Base-by-base conservation (phyloP, 2,797 vertebrate species). In the Chloroceryle amazona region DNA sequence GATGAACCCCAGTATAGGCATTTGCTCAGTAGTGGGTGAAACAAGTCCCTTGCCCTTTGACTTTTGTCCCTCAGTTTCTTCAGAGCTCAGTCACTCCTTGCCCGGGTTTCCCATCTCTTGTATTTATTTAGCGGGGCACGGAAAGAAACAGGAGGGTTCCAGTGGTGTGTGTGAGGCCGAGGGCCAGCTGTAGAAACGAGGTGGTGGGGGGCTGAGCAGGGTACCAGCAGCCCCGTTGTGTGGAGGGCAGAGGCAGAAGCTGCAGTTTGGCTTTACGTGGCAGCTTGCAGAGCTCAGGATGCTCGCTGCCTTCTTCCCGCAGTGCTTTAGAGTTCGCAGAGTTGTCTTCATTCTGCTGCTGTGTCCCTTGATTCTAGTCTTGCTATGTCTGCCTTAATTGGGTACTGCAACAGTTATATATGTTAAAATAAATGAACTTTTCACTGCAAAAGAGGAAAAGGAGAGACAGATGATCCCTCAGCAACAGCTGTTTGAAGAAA, bases 351-450 rank as follows among this genome's bases (percentile, higher is more conserved):
- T 51, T 33, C 41, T 0, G 0, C 62, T 62, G 9, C 0, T 0
- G 18, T 13, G 35, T 73, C 83, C 21, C 83, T 86, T 12, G 18
- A 21, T 44, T 88, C 39, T 11, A 42, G 28, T 81, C 80, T 19
- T 42, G 55, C 91, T 54, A 1, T 47, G 44, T 84, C 88, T 94
- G 94, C 94, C 80, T 95, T 97, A 90, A 97, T 96, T 98, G 92
- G 91, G 78, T 92, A 55, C 88, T 65, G 75, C 63, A 72, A 55
- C 75, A 23, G 18, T 67, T 78, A 49, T 39, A 1, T 70, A 15
- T 18, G 90, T 79, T 90, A 86, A 95, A 96, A 89, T 74, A 92
- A 96, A 96, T 93, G 57, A 89, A 81, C 89, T 91, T 97, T 93
- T 90, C 95, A 83, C 91, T 94, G 85, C 31, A 83, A 94, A 95